phyloP scores from a whole-genome alignment of 2,888 invertebrate genomes.

The Eledona agricola region DNA sequence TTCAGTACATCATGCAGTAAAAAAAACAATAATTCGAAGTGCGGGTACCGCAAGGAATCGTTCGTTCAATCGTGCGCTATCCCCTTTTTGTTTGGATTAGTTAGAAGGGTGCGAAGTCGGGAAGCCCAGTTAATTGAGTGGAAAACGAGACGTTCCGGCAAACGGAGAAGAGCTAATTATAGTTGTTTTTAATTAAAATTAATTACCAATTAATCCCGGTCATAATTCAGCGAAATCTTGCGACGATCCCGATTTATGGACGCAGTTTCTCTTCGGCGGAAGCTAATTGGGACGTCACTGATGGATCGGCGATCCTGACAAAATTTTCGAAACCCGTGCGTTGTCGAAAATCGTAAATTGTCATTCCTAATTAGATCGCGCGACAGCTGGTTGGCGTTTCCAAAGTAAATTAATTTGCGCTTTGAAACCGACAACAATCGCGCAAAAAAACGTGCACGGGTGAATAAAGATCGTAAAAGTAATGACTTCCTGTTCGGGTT shows the following conservation, averaged over 20 bases:
- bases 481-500: no score
- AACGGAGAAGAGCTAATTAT: slow-evolving; percentile 44
- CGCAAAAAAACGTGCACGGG: no score
- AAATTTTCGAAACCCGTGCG: not conserved
- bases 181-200: slow-evolving; percentile 50
- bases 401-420: no score
- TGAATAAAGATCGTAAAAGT: no score
- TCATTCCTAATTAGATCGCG: no score
- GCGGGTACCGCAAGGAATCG: no score
- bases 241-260: slow-evolving; percentile 21
- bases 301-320: slow-evolving; percentile 1
- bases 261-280: slow-evolving; percentile 25
- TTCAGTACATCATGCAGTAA: no score
- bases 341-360: no score
- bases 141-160: slow-evolving; percentile 26
- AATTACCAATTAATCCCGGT: slow-evolving; percentile 49
- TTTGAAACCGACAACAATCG: no score
- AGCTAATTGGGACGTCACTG: slow-evolving; percentile 11
- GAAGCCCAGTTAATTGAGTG: slow-evolving; percentile 18
- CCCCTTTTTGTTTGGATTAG: slow-evolving; percentile 3
- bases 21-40: not conserved
- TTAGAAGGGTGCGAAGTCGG: slow-evolving; percentile 3
- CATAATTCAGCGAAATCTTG: slow-evolving; percentile 32
- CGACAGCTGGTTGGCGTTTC: no score
- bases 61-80: not conserved